A percentile compares a stretch with the other conserved stretches of the same genome.
Evolutionary conservation across 2,113 vertebrate genomes (phyloP).

Genomic region (Barnardius zonarius): DNA sequence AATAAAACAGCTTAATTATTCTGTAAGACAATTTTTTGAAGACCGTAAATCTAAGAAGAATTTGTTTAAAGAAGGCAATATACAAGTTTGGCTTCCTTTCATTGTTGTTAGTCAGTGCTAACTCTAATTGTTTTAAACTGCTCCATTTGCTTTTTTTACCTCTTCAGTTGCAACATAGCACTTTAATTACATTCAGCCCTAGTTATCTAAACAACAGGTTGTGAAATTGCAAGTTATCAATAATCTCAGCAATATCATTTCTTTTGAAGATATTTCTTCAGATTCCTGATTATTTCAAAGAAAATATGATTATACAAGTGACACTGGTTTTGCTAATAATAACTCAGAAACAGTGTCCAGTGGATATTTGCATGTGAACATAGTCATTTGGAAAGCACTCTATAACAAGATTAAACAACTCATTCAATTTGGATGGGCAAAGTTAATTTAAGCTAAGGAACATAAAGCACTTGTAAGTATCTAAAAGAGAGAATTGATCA

Average conservation of each 20-base stretch:
- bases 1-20: not conserved
- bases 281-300: not conserved
- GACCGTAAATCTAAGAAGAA: not conserved
- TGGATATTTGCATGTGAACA: slow-evolving; percentile 24
- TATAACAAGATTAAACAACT: slow-evolving; percentile 31
- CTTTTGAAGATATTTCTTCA: not conserved
- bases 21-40: not conserved
- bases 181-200: slow-evolving; percentile 2
- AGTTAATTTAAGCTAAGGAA: slow-evolving; percentile 62
- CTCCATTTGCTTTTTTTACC: slow-evolving; percentile 27
- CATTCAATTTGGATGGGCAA: slow-evolving; percentile 33
- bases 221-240: not conserved
- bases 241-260: not conserved
- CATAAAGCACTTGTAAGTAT: slow-evolving; percentile 38
- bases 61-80: not conserved
- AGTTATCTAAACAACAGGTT: not conserved
- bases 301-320: not conserved
- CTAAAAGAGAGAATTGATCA: slow-evolving; percentile 36
- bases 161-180: not conserved
- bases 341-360: not conserved
- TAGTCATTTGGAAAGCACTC: slow-evolving; percentile 2
- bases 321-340: not conserved
- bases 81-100: slow-evolving; percentile 1
- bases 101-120: not conserved
- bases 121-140: slow-evolving; percentile 23